Base-by-base conservation (phyloP, 2,888 invertebrate genomes). In the Cistogaster globosa region DNA sequence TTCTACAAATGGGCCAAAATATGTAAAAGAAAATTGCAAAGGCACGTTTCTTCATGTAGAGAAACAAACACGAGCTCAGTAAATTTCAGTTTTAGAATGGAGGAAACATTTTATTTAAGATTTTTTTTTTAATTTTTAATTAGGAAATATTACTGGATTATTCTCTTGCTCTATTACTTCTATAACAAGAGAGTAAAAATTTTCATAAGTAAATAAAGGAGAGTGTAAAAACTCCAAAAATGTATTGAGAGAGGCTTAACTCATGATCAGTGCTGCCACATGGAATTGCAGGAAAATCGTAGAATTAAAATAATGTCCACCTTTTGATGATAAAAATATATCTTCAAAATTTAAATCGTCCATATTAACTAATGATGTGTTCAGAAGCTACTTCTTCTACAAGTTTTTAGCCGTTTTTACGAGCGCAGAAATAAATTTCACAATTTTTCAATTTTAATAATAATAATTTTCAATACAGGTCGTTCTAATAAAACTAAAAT, bases 11-110 rank as follows among this genome's bases (percentile, higher is more conserved):
- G 20, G 0, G 9, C 51, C 22, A 38, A 38, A 8, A 77, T 36
- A 38, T 68, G 48, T 7, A 22, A 78, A 72, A 65, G 48, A 65
- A 79, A 72, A 71, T 45, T 80, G 72, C 72, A 80, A 80, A 80
- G 65, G 58, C 72, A 72, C 65, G 79, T 65, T 72, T 62, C 32
- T 36, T 1, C 9, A 14, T 45, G 45, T 36, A 63, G 60, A 69
- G 42, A 42, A 45, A 32, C 20, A n/a, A 60, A 76, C n/a, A 36
- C 38, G 58, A 67, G 38, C 18, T 18, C n/a, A 45, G 63, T 71
- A 71, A 48, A 71, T 58, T 77, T 77, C 51, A 60, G 26, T 60
- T 38, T 48, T 55, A 55, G 69, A 63, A 78, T 69, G 63, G 69
- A 78, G 69, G 71, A 51, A 12, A 67, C 7, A 77, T 51, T 38